Evolutionary conservation across 2,113 vertebrate genomes (phyloP).

Genomic region (Uropsilus gracilis): DNA sequence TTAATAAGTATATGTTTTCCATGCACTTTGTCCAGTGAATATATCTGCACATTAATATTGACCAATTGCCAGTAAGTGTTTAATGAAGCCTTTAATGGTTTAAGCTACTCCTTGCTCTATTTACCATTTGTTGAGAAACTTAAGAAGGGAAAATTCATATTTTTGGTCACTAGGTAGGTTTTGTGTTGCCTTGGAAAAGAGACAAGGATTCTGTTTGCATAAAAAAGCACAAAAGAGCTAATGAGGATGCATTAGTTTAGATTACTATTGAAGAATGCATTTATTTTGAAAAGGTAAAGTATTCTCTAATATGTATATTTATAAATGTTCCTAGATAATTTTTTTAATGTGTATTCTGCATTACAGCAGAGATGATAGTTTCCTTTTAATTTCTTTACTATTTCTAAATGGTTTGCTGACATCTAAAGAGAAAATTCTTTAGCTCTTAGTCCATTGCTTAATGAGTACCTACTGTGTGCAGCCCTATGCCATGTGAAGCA

Average conservation of each 20-base stretch:
- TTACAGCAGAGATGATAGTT: not conserved
- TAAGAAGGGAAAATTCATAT: slow-evolving; percentile 65
- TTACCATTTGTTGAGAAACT: slow-evolving; percentile 60
- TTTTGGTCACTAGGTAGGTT: slow-evolving; percentile 30
- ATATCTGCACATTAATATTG: slow-evolving; percentile 68
- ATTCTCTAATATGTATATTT: slow-evolving; percentile 1
- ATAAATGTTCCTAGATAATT: slow-evolving; percentile 39
- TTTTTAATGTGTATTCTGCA: slow-evolving; percentile 38
- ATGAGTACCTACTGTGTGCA: not conserved
- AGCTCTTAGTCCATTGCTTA: not conserved
- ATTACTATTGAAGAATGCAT: slow-evolving; percentile 54
- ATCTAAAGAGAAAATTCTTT: not conserved
- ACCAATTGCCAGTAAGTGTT: slow-evolving; percentile 59
- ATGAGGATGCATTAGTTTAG: slow-evolving; percentile 49
- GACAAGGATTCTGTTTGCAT: slow-evolving; percentile 58
- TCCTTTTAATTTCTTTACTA: not conserved
- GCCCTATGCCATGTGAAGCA: not conserved
- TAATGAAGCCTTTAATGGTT: slow-evolving; percentile 70
- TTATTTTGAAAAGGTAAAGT: slow-evolving; percentile 63
- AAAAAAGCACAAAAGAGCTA: slow-evolving; percentile 70
- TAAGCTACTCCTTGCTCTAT: slow-evolving; percentile 50
- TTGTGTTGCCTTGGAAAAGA: slow-evolving; percentile 29
- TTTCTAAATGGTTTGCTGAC: slow-evolving; percentile 12
- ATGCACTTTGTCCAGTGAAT: slow-evolving; percentile 54
- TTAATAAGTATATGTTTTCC: slow-evolving; percentile 49